A percentile compares a stretch with the other conserved stretches of the same genome.
phyloP scores from a whole-genome alignment of 1,140 invertebrate genomes.

The Pachypsylla venusta region DNA sequence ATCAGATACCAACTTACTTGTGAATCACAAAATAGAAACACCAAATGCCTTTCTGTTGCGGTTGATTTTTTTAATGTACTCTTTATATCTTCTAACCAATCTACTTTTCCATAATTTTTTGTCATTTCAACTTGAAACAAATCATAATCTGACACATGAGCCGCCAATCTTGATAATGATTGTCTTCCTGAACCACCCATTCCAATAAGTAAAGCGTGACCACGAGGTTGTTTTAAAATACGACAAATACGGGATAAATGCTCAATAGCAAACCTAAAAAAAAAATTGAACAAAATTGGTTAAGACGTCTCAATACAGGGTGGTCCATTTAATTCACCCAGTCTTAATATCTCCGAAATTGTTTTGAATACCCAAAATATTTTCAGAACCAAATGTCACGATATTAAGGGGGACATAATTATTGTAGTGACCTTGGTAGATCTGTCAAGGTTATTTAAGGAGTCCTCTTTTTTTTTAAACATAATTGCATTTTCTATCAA shows the following conservation, averaged over 20 bases:
- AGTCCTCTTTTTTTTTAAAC: too few species aligned
- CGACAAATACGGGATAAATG: constrained; percentile 83
- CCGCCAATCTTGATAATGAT: constrained; percentile 72
- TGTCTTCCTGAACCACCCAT: constrained; percentile 86
- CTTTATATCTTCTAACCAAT: constrained; percentile 88
- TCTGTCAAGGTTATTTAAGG: too few species aligned
- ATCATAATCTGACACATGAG: constrained; percentile 88
- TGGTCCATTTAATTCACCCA: too few species aligned
- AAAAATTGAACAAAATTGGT: constrained; percentile 3
- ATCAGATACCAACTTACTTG: constrained; percentile 45
- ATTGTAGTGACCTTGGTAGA: too few species aligned
- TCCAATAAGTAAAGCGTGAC: constrained; percentile 71
- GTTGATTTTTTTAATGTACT: constrained; percentile 62
- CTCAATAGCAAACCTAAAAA: constrained; percentile 74
- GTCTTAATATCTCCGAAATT: too few species aligned
- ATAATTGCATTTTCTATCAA: too few species aligned
- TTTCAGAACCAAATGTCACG: too few species aligned
- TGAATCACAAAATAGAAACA: constrained; percentile 80
- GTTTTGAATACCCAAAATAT: too few species aligned
- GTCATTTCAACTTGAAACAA: constrained; percentile 79
- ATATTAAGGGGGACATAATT: too few species aligned
- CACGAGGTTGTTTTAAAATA: constrained; percentile 78
- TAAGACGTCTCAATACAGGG: too few species aligned
- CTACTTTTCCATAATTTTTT: constrained; percentile 60
- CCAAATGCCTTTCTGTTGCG: constrained; percentile 67